Evolutionary conservation across 2,888 invertebrate genomes (phyloP), one percentile per base, ranked within the genome.

Genomic region (Tachina lurida): DNA sequence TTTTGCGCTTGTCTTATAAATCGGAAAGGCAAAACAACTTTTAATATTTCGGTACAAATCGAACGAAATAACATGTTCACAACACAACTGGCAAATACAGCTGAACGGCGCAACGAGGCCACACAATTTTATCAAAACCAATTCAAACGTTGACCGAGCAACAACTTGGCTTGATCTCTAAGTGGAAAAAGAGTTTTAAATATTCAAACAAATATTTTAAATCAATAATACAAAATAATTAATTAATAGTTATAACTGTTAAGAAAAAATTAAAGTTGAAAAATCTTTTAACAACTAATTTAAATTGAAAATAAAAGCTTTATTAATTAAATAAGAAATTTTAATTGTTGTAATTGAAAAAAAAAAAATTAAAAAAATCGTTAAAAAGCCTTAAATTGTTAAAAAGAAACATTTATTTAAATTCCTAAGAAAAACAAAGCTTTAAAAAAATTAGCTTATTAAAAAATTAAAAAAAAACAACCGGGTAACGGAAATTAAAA

Each of bases 111-210:
- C 31, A 74, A 76, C 76, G 79, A 86, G 86, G 86, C 79, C 86
- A 86, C 52, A 67, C 1, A 45, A 79, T 52, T 47, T 45, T 73
- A 73, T 83, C 79, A 86, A 83, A 86, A 67, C 49, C 79, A 68
- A 73, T 83, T 73, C 68, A 76, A 83, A 79, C 83, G 86, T 86
- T 86, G 86, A 76, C 79, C 86, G 86, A 83, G 86, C 76, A 86
- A 83, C 83, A 83, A 71, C 49, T 56, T 56, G n/a, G 75, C 63
- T 63, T 85, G 68, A 22, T 58, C 22, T 31, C 75, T 73, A 58
- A 74, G 52, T 54, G 81, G 52, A 19, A 39, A 68, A 39, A 68
- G 15, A 56, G 31, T 41, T 19, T 31, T 43, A 67, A 49, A 17
- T 39, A 43, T 7, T 56, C 19, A 49, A 54, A 31, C 5, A 70